Base-by-base conservation (phyloP, 2,113 vertebrate species). In the Chloropsis cyanopogon region DNA sequence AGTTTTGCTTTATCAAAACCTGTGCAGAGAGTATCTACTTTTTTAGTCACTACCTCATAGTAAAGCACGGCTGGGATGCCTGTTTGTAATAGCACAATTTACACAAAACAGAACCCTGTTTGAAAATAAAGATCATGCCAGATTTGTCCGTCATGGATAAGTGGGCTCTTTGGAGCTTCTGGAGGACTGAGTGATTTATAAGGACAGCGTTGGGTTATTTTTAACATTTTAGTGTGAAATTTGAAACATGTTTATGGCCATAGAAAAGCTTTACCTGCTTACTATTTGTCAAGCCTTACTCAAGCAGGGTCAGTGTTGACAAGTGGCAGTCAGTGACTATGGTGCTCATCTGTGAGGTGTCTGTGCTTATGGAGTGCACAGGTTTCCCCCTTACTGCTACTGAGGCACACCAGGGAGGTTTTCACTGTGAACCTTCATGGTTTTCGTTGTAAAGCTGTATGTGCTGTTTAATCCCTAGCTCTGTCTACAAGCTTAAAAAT, bases 321-420 rank as follows among this genome's bases (percentile, higher is more conserved):
- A 65, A 39, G 18, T 68, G 53, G 42, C 12, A 29, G 23, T 21
- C 8, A 29, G 11, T 56, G 76, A 37, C 28, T 4, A 1, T 4
- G 2, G 10, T 59, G 21, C 17, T 85, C 0, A 0, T 52, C 33
- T 90, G 17, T 47, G 44, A 35, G 23, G 11, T n/a, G 18, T 31
- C 24, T 49, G 52, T 64, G 44, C 8, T 33, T 69, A 2, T 4
- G 6, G 53, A 47, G 19, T 18, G 35, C 12, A 6, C 21, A 17
- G 21, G 12, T 57, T 42, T 68, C 29, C 52, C 15, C 12, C 2
- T 52, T 42, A 4, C 6, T 31, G 24, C 4, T 18, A 7, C 1
- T 57, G 78, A 54, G 57, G 57, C 80, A 53, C n/a, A 37, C 16
- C 23, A n/a, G 20, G 24, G n/a, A 6, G 11, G 2, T 3, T 68